Conservation (phyloP, 2,113 vertebrate species). For the Crypturellus undulatus region DNA sequence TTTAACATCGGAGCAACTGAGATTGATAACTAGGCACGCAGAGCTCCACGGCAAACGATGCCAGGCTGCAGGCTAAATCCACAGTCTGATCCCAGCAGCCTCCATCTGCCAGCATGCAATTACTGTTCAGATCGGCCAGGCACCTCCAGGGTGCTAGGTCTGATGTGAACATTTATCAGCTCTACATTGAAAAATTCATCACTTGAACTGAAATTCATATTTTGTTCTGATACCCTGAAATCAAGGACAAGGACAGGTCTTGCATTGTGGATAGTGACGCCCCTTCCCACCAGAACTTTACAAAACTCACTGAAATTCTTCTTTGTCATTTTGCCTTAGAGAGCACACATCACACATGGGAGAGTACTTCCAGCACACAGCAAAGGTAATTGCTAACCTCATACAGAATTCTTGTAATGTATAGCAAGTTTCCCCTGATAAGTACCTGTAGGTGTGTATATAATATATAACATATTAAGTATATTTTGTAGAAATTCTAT, state of each 20-base stretch:
- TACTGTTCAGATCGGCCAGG: background rate
- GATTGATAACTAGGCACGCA: background rate
- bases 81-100: background rate
- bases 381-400: background rate
- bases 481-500: too few species aligned
- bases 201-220: background rate
- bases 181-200: background rate
- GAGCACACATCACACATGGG: background rate
- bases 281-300: background rate
- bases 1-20: background rate
- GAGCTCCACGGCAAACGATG: background rate
- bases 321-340: background rate
- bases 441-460: too few species aligned
- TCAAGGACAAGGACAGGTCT: background rate
- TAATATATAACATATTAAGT: too few species aligned
- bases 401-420: background rate
- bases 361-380: background rate
- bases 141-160: background rate
- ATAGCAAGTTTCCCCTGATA: background rate
- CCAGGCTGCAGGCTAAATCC: background rate
- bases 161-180: background rate
- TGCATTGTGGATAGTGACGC: fast-evolving
- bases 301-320: background rate
- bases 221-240: background rate
- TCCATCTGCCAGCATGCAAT: background rate